Evolutionary conservation across 2,888 invertebrate species (phyloP).

Genomic region (Geophilus truncorum): DNA sequence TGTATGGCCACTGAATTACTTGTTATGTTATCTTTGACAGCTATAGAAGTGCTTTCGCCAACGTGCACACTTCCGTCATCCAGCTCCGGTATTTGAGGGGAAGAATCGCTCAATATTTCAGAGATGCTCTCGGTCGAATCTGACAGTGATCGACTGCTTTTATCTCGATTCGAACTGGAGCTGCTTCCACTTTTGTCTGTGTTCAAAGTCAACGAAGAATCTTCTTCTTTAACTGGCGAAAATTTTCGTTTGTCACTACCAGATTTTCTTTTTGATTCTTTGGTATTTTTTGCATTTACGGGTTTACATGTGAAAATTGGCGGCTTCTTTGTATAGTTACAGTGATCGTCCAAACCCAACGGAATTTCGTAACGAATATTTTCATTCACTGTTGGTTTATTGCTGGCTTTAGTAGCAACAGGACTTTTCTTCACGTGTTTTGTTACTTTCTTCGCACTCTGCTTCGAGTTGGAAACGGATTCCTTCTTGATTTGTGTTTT

Average conservation of each 20-base stretch:
- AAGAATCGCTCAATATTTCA: background rate
- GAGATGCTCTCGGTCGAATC: background rate
- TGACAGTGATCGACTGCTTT: background rate
- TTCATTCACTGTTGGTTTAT: background rate
- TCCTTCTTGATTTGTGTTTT: background rate
- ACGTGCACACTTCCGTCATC: constrained; percentile 28
- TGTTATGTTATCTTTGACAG: constrained; percentile 36
- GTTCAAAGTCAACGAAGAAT: background rate
- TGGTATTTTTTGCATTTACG: background rate
- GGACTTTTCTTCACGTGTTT: background rate
- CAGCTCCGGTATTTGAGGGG: background rate
- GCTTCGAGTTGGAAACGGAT: background rate
- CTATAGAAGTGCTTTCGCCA: constrained; percentile 36
- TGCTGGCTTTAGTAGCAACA: background rate
- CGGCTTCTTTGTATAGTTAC: constrained; percentile 9
- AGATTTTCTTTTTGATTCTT: background rate
- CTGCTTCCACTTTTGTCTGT: background rate
- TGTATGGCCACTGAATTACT: constrained; percentile 38
- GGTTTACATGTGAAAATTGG: background rate
- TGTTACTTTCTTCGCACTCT: background rate
- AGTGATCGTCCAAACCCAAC: background rate
- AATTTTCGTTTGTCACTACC: background rate
- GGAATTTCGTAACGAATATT: constrained; percentile 19
- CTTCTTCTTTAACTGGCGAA: background rate
- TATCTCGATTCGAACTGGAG: background rate